Base-by-base conservation (phyloP, 1,140 invertebrate species). In the Physella acuta region DNA sequence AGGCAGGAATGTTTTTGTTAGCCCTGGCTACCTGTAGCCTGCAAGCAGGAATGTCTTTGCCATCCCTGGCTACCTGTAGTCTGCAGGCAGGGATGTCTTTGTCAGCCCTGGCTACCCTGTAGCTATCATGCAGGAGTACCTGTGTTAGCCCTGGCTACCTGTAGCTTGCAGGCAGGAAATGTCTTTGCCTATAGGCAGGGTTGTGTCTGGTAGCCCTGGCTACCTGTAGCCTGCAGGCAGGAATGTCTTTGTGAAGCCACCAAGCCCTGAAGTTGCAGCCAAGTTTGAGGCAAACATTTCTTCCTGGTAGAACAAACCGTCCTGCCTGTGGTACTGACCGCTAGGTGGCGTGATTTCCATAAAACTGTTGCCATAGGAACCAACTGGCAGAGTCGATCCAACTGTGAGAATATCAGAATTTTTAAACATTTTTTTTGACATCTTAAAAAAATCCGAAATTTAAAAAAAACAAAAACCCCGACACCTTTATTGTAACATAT, bases 281-380 rank as follows among this genome's bases (percentile, higher is more conserved):
- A 53, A 30, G 26, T 65, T 65, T 8, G 62, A 65, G 11, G 44
- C 49, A 33, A 65, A 65, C 16, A 53, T 37, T 26, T 65, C 62
- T 16, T 65, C 62, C 14, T 51, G 39, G 24, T 65, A 65, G 51
- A 65, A 26, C 53, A 65, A 49, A 52, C 62, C 62, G 17, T 65
- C 62, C 36, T 65, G 62, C 3, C 49, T 26, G 1, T 26, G 3
- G 36, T 65, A 65, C 51, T 65, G 62, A 11, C 62, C 36, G 14
- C 62, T 37, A 20, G 62, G n/a, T 11, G 62, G 62, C 17, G 62
- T 65, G 3, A 65, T 51, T 34, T 65, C 62, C 62, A 65, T 52
- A 44, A 51, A 53, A 34, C 62, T 65, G 39, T 65, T 51, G 2
- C 62, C 62, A 37, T 52, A 53, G 24, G 62, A 53, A 51, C 62